Percentiles rank a stretch among this genome's conserved stretches.
phyloP scores from a whole-genome alignment of 2,113 vertebrate species.

The Dicaeum eximium region DNA sequence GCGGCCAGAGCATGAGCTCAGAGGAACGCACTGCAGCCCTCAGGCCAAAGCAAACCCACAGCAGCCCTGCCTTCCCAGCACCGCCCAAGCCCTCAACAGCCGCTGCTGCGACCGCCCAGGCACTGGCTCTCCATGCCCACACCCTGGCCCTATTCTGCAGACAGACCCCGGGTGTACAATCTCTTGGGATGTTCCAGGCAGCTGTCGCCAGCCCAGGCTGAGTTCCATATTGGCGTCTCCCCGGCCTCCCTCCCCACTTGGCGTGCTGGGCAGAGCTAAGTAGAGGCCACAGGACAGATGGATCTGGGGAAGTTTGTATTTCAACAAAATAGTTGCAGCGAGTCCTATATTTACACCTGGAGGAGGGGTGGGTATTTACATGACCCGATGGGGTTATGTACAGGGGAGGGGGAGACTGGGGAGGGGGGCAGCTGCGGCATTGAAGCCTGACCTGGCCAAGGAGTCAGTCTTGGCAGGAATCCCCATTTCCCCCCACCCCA shows the following conservation, averaged over 20 bases:
- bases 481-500: background rate
- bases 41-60: background rate
- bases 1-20: conserved; percentile 4
- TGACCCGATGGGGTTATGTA: conserved; percentile 5
- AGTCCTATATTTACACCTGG: conserved; percentile 84
- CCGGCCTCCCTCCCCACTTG: rapidly evolving
- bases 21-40: background rate
- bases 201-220: background rate
- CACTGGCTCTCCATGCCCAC: rapidly evolving
- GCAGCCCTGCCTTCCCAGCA: background rate
- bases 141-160: rapidly evolving
- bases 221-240: rapidly evolving
- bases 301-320: conserved; percentile 74
- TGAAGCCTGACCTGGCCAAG: background rate
- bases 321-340: conserved; percentile 87
- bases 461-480: background rate
- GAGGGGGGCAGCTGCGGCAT: background rate
- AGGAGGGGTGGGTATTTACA: conserved; percentile 5
- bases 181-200: background rate
- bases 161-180: rapidly evolving
- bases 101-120: rapidly evolving
- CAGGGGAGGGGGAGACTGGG: background rate
- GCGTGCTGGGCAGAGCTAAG: background rate
- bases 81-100: background rate
- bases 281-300: conserved; percentile 25